Base-by-base conservation (phyloP, 2,888 invertebrate species). In the Sinhomidia bicolor region DNA sequence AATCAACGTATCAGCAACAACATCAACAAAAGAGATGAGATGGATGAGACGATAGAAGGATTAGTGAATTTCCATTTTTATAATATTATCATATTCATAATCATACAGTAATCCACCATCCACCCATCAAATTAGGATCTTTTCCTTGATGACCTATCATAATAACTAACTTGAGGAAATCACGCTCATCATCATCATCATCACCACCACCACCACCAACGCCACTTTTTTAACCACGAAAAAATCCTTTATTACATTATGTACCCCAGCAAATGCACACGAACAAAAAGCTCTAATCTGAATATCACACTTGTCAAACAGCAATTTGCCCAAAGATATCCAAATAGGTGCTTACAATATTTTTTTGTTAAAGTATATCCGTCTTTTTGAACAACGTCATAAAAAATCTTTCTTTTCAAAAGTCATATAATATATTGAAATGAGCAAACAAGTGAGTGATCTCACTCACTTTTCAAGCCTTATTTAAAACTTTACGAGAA, bases 241-340 rank as follows among this genome's bases (percentile, higher is more conserved):
- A 62, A 62, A 29, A 29, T 29, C 29, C 5, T 76, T 17, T 17
- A 41, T 41, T 10, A 68, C 0, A 4, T 20, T 36, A 68, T 10
- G 41, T 74, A 26, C 57, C 32, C 57, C 76, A 23, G 23, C n/a
- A 32, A 26, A 60, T 60, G 23, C 26, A 44, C 32, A 74, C 26
- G 47, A 68, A 74, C 26, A 44, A 36, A 26, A 23, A 68, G 65
- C 20, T 23, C 65, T 36, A 86, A 65, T 81, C 81, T 86, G 29
- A 80, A 81, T 86, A 86, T 82, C 87, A 87, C 81, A 87, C 87
- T 87, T 87, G 81, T 82, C 87, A 87, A 87, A 82, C 62, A 36
- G 23, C 78, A 74, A 81, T 79, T 71, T 68, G 26, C 41, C 10
- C n/a, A 71, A 71, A 65, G 32, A 12, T 32, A 65, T 65, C 71